Evolutionary conservation across 1,140 invertebrate species (phyloP).

Genomic region (Aplysia californica): DNA sequence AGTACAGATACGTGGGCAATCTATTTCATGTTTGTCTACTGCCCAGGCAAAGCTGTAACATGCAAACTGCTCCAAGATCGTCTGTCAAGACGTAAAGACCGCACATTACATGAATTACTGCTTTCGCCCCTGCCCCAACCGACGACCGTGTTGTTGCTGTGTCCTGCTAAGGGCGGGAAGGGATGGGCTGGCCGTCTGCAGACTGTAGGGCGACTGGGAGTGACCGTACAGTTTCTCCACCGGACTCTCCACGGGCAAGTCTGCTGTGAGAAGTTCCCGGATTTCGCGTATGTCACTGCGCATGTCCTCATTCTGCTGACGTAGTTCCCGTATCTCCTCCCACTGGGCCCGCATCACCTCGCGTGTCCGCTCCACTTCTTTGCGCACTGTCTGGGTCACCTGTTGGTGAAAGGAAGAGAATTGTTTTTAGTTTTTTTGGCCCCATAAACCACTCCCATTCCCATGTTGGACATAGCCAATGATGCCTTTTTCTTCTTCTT

Average conservation of each 20-base stretch:
- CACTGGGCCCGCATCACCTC: slow-evolving; percentile 53
- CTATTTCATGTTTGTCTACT: no score
- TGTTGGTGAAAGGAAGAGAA: background rate
- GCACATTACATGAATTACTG: no score
- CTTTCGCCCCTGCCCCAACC: background rate
- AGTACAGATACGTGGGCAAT: no score
- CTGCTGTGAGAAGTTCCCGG: slow-evolving; percentile 35
- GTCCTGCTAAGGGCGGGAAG: background rate
- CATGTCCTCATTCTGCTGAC: slow-evolving; percentile 48
- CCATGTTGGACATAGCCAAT: no score
- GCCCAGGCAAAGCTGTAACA: no score
- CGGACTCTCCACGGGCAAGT: background rate
- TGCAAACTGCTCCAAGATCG: no score
- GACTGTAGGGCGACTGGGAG: no score
- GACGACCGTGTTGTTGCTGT: background rate
- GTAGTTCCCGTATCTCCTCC: slow-evolving; percentile 46
- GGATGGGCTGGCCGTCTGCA: no score
- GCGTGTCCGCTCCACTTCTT: slow-evolving; percentile 50
- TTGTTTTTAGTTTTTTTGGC: no score
- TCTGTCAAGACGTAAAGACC: no score
- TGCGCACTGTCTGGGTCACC: slow-evolving; percentile 38
- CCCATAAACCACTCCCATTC: no score
- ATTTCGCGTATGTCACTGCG: slow-evolving; percentile 48
- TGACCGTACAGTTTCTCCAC: background rate
- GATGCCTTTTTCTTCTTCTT: no score